Conservation (phyloP, 1,140 invertebrate genomes). For the Aphis gossypii region DNA sequence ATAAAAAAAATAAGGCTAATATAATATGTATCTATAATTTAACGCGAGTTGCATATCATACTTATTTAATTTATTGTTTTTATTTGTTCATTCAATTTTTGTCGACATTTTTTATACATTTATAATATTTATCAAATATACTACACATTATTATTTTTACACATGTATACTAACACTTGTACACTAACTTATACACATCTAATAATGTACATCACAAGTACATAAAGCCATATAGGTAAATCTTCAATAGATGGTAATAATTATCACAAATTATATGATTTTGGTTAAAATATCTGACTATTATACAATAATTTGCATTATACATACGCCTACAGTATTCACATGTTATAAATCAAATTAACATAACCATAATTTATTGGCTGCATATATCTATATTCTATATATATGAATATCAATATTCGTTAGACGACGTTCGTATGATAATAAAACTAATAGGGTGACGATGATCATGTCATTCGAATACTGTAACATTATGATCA, state of each 20-base stretch:
- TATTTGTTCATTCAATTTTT: no score
- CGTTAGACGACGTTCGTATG: background rate
- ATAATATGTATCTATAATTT: no score
- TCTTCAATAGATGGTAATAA: background rate
- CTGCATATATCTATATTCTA: background rate
- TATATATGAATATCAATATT: background rate
- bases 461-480: background rate
- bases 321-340: background rate
- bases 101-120: no score
- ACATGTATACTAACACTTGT: no score
- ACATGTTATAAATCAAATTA: background rate
- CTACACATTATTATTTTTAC: no score
- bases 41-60: no score
- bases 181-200: background rate
- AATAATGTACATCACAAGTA: background rate
- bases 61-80: no score
- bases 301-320: background rate
- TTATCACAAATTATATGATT: background rate
- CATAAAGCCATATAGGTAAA: background rate
- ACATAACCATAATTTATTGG: background rate
- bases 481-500: background rate
- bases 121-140: background rate
- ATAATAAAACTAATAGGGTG: background rate
- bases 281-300: background rate
- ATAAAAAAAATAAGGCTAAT: no score